These are phyloP conservation scores for Otis tarda DNA, from an alignment of 2,113 vertebrate species.

Conservation along the genomic window DNA sequence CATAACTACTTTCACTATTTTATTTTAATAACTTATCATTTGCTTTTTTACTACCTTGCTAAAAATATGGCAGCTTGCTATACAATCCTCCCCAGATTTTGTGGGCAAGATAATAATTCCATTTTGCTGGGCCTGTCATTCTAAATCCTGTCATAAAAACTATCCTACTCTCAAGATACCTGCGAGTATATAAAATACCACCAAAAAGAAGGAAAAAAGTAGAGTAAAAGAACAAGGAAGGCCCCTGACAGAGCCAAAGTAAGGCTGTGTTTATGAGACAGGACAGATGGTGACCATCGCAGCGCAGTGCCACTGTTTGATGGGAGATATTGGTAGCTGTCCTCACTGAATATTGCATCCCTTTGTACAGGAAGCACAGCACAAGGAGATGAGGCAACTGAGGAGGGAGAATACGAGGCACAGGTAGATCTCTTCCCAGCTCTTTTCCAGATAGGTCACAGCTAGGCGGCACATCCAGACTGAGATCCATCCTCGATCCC, in stretches of 20 bases:
- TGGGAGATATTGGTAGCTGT: not conserved
- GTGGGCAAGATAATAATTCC: not conserved
- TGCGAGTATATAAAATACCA: not conserved
- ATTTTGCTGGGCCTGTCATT: not conserved
- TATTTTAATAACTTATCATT: not conserved
- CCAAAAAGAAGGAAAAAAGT: not conserved
- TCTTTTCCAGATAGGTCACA: not conserved
- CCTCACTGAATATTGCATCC: not conserved
- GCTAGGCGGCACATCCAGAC: not conserved
- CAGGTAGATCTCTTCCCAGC: not conserved
- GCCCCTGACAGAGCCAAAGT: not conserved
- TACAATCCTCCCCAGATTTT: not conserved
- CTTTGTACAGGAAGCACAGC: not conserved
- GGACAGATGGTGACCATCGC: not conserved
- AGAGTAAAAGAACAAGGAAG: not conserved
- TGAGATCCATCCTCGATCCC: not conserved
- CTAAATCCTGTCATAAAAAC: not conserved
- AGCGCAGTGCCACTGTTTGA: not conserved
- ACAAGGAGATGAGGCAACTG: not conserved
- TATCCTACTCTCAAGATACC: not conserved
- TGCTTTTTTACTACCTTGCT: not conserved
- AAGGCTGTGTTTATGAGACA: not conserved
- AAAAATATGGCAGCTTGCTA: not conserved
- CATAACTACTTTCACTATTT: not conserved
- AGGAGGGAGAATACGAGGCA: not conserved